A percentile compares a stretch with the other conserved stretches of the same genome.
phyloP scores from a whole-genome alignment of 2,888 invertebrate species.

The Tinea trinotella region DNA sequence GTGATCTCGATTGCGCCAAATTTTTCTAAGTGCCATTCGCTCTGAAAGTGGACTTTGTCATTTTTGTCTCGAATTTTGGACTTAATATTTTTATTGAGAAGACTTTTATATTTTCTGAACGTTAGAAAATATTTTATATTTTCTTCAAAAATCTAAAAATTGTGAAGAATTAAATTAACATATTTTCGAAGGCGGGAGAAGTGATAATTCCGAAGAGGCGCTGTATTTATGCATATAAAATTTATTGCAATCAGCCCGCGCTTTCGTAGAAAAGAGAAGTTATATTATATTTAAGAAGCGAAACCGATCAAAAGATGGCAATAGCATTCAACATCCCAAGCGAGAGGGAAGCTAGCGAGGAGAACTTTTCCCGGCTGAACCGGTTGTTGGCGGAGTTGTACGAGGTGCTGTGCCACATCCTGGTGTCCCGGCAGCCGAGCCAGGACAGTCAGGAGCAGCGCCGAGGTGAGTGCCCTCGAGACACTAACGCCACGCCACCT shows the following conservation, averaged over 20 bases:
- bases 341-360: slow-evolving; percentile 69
- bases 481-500: slow-evolving; percentile 61
- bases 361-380: slow-evolving; percentile 71
- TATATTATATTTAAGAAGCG: slow-evolving; percentile 28
- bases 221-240: slow-evolving; percentile 62
- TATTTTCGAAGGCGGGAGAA: slow-evolving; percentile 23
- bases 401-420: slow-evolving; percentile 70
- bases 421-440: slow-evolving; percentile 66
- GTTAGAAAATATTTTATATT: not conserved
- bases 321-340: slow-evolving; percentile 72
- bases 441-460: slow-evolving; percentile 51
- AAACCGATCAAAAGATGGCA: slow-evolving; percentile 59
- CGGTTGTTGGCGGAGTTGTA: slow-evolving; percentile 70
- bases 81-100: not conserved
- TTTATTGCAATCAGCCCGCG: slow-evolving; percentile 56
- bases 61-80: not conserved
- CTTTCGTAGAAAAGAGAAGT: slow-evolving; percentile 56
- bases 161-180: slow-evolving; percentile 23
- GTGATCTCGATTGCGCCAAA: slow-evolving; percentile 46
- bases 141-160: slow-evolving; percentile 22
- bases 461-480: slow-evolving; percentile 69
- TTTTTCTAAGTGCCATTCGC: slow-evolving; percentile 25
- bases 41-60: not conserved
- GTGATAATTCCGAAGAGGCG: slow-evolving; percentile 28
- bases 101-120: slow-evolving; percentile 28